Conservation (phyloP, 2,888 invertebrate species). For the Scaptomyza flava region DNA sequence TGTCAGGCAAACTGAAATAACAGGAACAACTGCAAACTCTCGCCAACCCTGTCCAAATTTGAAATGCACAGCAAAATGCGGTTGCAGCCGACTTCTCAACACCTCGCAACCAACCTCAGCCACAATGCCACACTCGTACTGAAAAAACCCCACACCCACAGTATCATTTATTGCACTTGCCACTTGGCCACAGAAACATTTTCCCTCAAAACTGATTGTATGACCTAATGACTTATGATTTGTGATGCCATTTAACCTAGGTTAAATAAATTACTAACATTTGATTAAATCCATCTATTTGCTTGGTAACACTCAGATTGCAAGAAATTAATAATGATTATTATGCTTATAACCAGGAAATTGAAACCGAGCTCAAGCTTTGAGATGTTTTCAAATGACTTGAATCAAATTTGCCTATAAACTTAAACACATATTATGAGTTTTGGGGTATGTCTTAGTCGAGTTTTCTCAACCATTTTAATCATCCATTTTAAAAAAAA, state of each 20-base stretch:
- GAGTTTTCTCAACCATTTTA: no score
- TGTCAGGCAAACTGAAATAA: slow-evolving; percentile 41
- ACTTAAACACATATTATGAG: no score
- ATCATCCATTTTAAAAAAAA: neutral
- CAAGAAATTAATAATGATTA: neutral
- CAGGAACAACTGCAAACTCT: slow-evolving; percentile 6
- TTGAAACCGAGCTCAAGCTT: no score
- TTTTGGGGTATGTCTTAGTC: neutral
- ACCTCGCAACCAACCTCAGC: neutral
- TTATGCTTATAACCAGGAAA: no score
- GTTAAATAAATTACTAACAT: slow-evolving; percentile 15
- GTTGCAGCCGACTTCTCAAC: slow-evolving; percentile 4
- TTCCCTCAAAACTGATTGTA: slow-evolving; percentile 4
- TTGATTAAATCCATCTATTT: slow-evolving; percentile 17
- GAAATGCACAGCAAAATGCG: slow-evolving; percentile 35
- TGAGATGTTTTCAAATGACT: no score
- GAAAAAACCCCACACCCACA: neutral
- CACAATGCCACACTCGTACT: neutral
- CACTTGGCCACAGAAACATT: slow-evolving; percentile 32
- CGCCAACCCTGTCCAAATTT: slow-evolving; percentile 8
- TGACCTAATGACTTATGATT: slow-evolving; percentile 32
- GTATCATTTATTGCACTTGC: slow-evolving; percentile 17
- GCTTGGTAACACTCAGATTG: slow-evolving; percentile 10
- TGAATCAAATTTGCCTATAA: no score
- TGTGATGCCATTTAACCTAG: slow-evolving; percentile 12